Evolutionary conservation across 2,113 vertebrate genomes (phyloP).

Genomic region (Bos taurus): ARS-UCD2.0 NC_037352.1:24154501-24155000

Average conservation of each 20-base stretch:
- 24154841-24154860: not conserved
- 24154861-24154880: not conserved
- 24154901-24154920: not conserved
- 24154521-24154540: not conserved
- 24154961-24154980: not conserved
- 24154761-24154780: not conserved
- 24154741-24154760: not conserved
- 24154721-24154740: not conserved
- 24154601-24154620: not conserved
- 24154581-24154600: not conserved
- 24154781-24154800: not conserved
- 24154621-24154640: fast-evolving
- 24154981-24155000: not conserved
- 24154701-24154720: not conserved
- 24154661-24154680: not conserved
- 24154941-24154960: not conserved
- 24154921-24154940: not conserved
- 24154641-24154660: not conserved
- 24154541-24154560: not conserved
- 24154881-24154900: not conserved
- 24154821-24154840: not conserved
- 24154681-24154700: not conserved
- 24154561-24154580: not conserved
- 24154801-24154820: not conserved
- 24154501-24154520: not conserved